Evolutionary conservation across 2,113 vertebrate species (phyloP), one percentile per base, ranked within the genome.

Genomic region (Hassar affinis): DNA sequence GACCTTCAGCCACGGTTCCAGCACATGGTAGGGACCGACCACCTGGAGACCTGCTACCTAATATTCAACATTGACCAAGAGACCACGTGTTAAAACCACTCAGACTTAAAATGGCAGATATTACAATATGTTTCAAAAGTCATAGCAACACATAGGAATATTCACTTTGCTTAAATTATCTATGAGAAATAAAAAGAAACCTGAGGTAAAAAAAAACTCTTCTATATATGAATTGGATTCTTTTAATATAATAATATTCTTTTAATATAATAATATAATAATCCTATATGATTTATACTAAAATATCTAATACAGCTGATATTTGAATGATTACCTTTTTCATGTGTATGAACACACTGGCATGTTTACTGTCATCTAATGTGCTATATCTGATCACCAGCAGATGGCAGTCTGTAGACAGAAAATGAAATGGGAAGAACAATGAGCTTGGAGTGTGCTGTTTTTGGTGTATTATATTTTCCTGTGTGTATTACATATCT

Each of bases 1-100:
- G 92, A 92, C 78, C 87, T 91, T 27, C 87, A 88, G 80, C 88
- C 87, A 12, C 90, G 87, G 35, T 92, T 90, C 75, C 89, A 91
- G 85, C 89, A 91, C 78, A 84, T 38, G 20, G 57, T 91, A 22
- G 92, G 89, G 3, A 78, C 87, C 12, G 92, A 92, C 62, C 90
- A 84, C 33, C 81, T 92, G 52, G 91, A 93, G 83, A 92, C 90
- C 30, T 92, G 91, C 84, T 90, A 90, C 57, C 83, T 91, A 10
- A 90, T 93, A 86, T 91, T 88, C 78, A 91, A 86, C 56, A 87
- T 91, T 38, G 90, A 92, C 57, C 87, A 91, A 78, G 92, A 93
- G 49, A 79, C 86, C 25, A 69, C 85, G 3, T 89, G 84, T 62
- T 88, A 74, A 81, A 5, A n/a, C n/a, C 51, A 64, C 30, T 30